Evolutionary conservation across 2,113 vertebrate genomes (phyloP), one percentile per base, ranked within the genome.

Genomic region (Macquaria ambigua): DNA sequence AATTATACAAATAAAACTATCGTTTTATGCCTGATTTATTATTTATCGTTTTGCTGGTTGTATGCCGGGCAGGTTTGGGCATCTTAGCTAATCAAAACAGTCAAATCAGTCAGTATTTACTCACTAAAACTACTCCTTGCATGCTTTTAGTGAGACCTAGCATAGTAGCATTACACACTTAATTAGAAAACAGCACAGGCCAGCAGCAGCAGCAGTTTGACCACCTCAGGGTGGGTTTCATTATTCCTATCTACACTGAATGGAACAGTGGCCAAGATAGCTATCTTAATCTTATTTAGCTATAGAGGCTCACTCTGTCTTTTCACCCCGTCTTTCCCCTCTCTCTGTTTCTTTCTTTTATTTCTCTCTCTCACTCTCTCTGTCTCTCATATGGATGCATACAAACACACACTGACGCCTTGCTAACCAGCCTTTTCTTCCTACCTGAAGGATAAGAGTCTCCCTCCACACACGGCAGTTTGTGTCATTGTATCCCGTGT

Each of bases 201-300:
- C 83, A 89, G 43, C 71, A 81, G 83, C 85, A 83, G 87, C 91
- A 79, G 86, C 85, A 74, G 84, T 88, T 87, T 87, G 76, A 83
- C 82, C 91, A 90, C 93, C 94, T 90, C 89, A 50, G 93, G 92
- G 87, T 85, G 84, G 52, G 91, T 93, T 95, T 92, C 93, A 93
- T 95, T 94, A 93, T 94, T 94, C 89, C 90, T 93, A 87, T 93
- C 90, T 90, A 72, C 83, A 81, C 84, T 91, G 87, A 93, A 94
- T 90, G 90, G 80, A 95, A 84, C 94, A 86, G 88, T 87, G 84
- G 82, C 90, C 84, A 20, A 92, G 95, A 95, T 95, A 80, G 81
- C 81, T 91, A 94, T 95, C 93, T 96, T 93, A 94, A 95, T 94
- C 92, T 95, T 92, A 94, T 95, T 94, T 90, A 84, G 91, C 93